Percentiles rank a stretch among this genome's conserved stretches.
These are phyloP conservation scores for Bimastos eiseni DNA, from an alignment of 2,888 invertebrate species.

Conservation along the genomic window DNA sequence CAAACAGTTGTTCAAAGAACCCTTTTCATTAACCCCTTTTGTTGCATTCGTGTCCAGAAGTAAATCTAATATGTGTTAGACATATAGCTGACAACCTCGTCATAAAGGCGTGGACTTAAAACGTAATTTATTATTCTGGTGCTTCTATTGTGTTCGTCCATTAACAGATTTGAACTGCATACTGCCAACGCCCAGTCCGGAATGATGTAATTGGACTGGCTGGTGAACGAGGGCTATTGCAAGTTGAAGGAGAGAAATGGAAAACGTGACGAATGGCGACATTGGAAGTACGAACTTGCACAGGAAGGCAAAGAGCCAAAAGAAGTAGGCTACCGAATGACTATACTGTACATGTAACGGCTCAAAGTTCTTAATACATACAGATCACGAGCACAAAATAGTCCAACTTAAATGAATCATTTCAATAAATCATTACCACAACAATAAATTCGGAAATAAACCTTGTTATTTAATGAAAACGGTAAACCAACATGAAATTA, in stretches of 20 bases:
- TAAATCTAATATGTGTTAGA: not conserved
- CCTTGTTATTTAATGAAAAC: not conserved
- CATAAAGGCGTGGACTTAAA: not conserved
- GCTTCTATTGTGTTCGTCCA: not conserved
- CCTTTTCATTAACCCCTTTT: not conserved
- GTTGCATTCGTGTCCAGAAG: not conserved
- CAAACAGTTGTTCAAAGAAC: not conserved
- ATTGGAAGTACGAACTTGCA: no score
- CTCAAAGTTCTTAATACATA: not conserved
- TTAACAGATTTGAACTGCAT: not conserved
- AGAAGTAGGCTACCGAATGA: no score
- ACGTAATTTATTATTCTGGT: not conserved
- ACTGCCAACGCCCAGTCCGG: not conserved
- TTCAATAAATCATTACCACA: not conserved
- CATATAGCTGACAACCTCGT: not conserved
- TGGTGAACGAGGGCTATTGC: no score
- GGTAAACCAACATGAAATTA: not conserved
- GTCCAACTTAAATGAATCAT: not conserved
- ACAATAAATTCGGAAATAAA: not conserved
- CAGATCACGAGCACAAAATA: not conserved
- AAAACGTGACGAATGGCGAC: no score
- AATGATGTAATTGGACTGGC: no score
- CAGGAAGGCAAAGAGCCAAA: no score
- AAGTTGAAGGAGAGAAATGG: no score
- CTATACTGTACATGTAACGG: no score